Evolutionary conservation across 23 tunicate species (phyloP).

Genomic region (Botrylloides violaceus): DNA sequence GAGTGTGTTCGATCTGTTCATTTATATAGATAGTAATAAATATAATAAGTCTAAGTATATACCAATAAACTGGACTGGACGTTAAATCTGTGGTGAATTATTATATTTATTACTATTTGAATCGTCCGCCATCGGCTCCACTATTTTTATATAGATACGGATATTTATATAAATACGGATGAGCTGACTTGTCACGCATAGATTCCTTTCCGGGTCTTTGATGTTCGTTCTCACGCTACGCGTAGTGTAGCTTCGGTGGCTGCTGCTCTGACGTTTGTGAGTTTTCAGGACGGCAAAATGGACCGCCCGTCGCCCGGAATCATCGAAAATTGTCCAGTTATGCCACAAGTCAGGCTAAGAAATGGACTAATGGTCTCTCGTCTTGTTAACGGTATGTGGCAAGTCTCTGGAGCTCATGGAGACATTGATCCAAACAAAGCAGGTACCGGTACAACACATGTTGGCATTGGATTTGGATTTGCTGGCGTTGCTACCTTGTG

Average conservation of each 20-base stretch:
- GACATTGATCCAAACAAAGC: slow-evolving; percentile 56
- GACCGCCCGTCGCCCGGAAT: background rate
- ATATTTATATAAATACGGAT: background rate
- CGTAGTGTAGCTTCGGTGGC: background rate
- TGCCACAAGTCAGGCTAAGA: slow-evolving; percentile 46
- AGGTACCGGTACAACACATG: slow-evolving; percentile 16
- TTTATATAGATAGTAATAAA: too few species aligned
- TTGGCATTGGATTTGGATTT: background rate
- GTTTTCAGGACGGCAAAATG: too few species aligned
- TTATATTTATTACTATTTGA: too few species aligned
- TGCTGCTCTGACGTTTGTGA: background rate
- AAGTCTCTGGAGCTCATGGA: slow-evolving; percentile 85
- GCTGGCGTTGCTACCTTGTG: background rate
- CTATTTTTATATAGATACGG: too few species aligned
- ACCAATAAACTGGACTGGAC: too few species aligned
- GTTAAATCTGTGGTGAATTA: too few species aligned
- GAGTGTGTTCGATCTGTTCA: too few species aligned
- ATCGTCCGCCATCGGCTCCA: too few species aligned
- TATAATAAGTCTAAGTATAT: too few species aligned
- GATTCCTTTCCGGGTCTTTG: too few species aligned
- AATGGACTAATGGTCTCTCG: slow-evolving; percentile 62
- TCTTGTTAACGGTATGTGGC: slow-evolving; percentile 85
- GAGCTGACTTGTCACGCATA: background rate
- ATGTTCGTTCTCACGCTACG: too few species aligned
- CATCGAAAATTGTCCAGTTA: slow-evolving; percentile 19